Conservation (phyloP, 2,888 invertebrate species). For the Tyria jacobaeae region DNA sequence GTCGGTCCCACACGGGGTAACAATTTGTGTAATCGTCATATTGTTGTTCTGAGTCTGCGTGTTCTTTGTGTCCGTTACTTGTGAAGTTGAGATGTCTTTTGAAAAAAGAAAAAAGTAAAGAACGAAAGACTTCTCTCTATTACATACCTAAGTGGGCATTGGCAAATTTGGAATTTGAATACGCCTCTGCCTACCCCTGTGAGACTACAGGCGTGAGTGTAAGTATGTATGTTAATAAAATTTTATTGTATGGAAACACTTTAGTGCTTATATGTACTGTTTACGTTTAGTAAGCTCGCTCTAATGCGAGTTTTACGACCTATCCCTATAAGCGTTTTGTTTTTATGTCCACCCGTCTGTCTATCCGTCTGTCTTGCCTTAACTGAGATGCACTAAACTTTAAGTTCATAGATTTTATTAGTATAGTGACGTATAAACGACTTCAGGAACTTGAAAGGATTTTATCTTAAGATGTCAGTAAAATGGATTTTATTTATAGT, state of each 20-base stretch:
- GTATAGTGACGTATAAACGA: constrained; percentile 28
- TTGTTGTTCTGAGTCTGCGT: too few species aligned
- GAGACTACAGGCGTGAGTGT: too few species aligned
- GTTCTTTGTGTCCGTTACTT: too few species aligned
- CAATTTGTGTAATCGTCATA: too few species aligned
- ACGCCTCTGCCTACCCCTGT: too few species aligned
- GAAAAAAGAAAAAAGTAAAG: too few species aligned
- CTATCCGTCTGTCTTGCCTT: constrained; percentile 28
- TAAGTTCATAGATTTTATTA: constrained; percentile 39
- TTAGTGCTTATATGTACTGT: constrained; percentile 30
- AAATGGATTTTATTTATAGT: constrained; percentile 21
- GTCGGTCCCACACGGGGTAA: too few species aligned
- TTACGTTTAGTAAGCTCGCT: constrained; percentile 39
- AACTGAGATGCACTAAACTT: constrained; percentile 30
- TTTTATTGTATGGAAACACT: constrained; percentile 10
- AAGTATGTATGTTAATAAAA: too few species aligned
- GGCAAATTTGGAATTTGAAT: too few species aligned
- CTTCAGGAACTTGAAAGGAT: constrained; percentile 39
- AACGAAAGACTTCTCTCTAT: too few species aligned
- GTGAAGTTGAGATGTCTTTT: too few species aligned
- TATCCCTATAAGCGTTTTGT: constrained; percentile 31
- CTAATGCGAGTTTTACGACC: constrained; percentile 46
- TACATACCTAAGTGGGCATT: too few species aligned
- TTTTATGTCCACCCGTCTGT: constrained; percentile 34
- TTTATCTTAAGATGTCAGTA: constrained; percentile 20